Evolutionary conservation across 2,113 vertebrate genomes (phyloP).

Genomic region (Chamaea fasciata): DNA sequence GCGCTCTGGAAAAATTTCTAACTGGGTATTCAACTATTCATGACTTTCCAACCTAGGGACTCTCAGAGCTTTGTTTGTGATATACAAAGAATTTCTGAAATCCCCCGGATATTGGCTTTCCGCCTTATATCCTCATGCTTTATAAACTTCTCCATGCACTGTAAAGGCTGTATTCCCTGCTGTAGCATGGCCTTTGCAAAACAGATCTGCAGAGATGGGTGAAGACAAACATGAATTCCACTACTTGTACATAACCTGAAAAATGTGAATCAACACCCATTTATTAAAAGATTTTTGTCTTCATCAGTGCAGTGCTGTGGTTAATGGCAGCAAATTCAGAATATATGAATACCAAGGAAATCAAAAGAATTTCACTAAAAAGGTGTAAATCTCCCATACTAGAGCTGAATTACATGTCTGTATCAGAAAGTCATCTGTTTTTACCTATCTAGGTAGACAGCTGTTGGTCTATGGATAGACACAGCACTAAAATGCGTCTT

Average conservation of each 20-base stretch:
- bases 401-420: neutral
- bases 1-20: neutral
- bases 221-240: neutral
- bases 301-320: neutral
- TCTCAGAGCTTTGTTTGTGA: neutral
- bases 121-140: neutral
- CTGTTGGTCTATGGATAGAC: neutral
- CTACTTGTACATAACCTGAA: neutral
- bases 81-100: neutral
- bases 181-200: neutral
- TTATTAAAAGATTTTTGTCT: neutral
- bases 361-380: neutral
- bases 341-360: neutral
- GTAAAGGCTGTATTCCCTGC: neutral
- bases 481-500: neutral
- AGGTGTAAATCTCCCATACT: neutral
- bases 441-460: neutral
- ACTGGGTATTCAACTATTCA: neutral
- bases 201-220: neutral
- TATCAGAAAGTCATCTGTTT: neutral
- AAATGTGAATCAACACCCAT: neutral
- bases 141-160: neutral
- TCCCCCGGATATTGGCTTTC: neutral
- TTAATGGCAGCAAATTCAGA: neutral
- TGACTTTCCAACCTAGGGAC: neutral